These are phyloP conservation scores for Folsomia candida DNA, from an alignment of 2,888 invertebrate genomes.

Conservation along the genomic window DNA sequence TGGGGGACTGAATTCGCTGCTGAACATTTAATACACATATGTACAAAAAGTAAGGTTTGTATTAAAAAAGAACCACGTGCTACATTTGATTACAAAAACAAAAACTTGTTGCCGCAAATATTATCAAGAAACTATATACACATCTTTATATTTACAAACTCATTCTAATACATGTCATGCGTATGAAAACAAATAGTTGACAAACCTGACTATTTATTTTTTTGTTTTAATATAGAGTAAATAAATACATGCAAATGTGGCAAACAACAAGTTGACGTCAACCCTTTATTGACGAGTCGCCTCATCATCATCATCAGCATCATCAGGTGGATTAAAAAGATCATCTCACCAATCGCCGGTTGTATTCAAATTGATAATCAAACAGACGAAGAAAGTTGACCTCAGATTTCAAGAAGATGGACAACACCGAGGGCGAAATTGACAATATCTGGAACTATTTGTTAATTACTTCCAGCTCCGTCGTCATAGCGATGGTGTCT, in stretches of 20 bases:
- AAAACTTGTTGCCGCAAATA: background rate
- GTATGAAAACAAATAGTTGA: too few relatives aligned
- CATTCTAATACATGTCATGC: too few relatives aligned
- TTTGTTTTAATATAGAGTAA: too few relatives aligned
- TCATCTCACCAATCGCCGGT: too few relatives aligned
- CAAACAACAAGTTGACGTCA: background rate
- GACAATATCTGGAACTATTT: slow-evolving; percentile 10
- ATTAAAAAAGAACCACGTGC: too few relatives aligned
- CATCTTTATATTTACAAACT: background rate
- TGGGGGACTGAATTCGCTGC: background rate
- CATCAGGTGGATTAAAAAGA: background rate
- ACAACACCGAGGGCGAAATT: background rate
- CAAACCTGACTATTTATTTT: too few relatives aligned
- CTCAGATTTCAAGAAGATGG: background rate
- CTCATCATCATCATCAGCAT: background rate
- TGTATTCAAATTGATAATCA: background rate
- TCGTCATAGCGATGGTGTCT: slow-evolving; percentile 29
- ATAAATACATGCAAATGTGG: background rate
- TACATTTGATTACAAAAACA: background rate
- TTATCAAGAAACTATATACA: background rate
- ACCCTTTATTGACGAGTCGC: background rate
- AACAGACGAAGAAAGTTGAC: background rate
- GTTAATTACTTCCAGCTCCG: slow-evolving; percentile 20
- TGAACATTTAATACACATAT: too few relatives aligned
- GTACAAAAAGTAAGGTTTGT: too few relatives aligned